phyloP scores from a whole-genome alignment of 2,888 invertebrate genomes.

The Dyspetes luteomarginatus region DNA sequence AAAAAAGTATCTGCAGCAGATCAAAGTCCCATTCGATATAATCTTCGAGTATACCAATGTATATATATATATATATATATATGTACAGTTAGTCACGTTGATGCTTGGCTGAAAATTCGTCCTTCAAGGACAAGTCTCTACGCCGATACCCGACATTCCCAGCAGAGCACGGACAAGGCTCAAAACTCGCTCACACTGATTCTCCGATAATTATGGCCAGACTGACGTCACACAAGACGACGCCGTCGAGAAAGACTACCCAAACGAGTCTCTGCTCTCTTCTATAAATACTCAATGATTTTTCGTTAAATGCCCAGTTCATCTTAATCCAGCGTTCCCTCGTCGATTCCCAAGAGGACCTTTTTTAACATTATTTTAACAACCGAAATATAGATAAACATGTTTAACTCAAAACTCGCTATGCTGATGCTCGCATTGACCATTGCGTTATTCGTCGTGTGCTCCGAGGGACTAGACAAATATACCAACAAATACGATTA shows the following conservation, averaged over 20 bases:
- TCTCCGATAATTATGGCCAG: constrained; percentile 8
- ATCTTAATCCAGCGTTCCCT: constrained; percentile 30
- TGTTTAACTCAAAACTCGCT: constrained; percentile 32
- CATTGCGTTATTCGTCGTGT: constrained; percentile 43
- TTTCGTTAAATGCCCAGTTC: constrained; percentile 51
- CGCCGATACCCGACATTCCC: neutral
- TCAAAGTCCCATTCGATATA: too few relatives aligned
- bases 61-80: too few relatives aligned
- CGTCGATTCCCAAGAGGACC: constrained; percentile 4
- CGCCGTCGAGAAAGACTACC: constrained; percentile 43
- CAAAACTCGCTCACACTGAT: constrained; percentile 48
- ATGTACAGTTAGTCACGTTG: neutral
- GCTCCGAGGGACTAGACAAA: constrained; percentile 36
- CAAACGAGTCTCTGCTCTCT: constrained; percentile 24
- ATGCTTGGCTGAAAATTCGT: constrained; percentile 35
- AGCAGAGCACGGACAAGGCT: neutral
- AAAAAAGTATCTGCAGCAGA: too few relatives aligned
- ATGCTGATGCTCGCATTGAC: constrained; percentile 32
- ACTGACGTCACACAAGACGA: constrained; percentile 47
- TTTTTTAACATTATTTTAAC: neutral
- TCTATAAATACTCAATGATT: constrained; percentile 57
- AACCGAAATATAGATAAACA: neutral
- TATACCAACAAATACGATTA: constrained; percentile 72
- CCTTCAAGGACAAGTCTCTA: constrained; percentile 53
- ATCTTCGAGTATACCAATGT: too few relatives aligned